Evolutionary conservation across 2,797 vertebrate species (phyloP).

Genomic region (Parambassis ranga): DNA sequence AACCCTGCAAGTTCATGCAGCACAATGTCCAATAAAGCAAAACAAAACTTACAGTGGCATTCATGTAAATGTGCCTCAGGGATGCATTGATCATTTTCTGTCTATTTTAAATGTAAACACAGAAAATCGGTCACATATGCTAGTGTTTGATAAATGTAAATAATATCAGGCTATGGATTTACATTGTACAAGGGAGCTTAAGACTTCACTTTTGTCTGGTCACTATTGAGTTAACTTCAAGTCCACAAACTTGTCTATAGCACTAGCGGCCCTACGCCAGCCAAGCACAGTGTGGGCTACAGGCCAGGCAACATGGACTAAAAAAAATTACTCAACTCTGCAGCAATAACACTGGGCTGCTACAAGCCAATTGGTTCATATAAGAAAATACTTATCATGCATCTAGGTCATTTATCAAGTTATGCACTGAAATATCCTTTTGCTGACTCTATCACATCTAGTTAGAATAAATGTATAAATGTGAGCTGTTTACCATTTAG

Average conservation of each 20-base stretch:
- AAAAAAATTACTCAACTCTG: constrained; percentile 25
- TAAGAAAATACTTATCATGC: constrained; percentile 29
- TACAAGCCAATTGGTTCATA: constrained; percentile 26
- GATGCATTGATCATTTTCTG: background rate
- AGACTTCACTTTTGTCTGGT: constrained; percentile 40
- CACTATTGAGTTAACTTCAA: constrained; percentile 66
- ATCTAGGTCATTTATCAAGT: constrained; percentile 35
- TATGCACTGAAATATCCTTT: constrained; percentile 17
- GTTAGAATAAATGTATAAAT: constrained; percentile 58
- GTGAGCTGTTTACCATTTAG: constrained; percentile 62
- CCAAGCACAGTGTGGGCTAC: constrained; percentile 46
- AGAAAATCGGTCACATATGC: background rate
- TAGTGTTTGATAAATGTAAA: background rate
- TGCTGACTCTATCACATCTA: constrained; percentile 24
- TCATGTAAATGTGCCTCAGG: background rate
- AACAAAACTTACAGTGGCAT: background rate
- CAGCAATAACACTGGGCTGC: constrained; percentile 5
- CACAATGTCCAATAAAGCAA: constrained; percentile 4
- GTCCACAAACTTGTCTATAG: constrained; percentile 58
- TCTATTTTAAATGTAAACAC: background rate
- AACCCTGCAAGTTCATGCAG: constrained; percentile 9
- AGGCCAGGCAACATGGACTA: constrained; percentile 52
- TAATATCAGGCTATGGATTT: background rate
- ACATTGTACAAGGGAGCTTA: background rate
- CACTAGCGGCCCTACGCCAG: constrained; percentile 49